Percentiles rank a stretch among this genome's conserved stretches.
These are phyloP conservation scores for Diloba caeruleocephala DNA, from an alignment of 2,888 invertebrate genomes.

Conservation along the genomic window DNA sequence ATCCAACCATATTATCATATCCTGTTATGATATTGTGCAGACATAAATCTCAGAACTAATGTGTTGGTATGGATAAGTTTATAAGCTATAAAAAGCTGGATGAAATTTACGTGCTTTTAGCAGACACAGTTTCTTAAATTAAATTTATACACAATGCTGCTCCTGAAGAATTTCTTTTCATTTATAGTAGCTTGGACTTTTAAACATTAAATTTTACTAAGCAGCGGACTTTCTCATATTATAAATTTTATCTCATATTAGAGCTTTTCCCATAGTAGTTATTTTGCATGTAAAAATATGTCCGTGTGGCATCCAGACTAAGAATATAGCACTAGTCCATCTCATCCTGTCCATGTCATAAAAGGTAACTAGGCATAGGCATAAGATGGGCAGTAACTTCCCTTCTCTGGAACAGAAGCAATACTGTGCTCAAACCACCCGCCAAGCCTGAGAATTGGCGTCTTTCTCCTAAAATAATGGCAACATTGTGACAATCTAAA, in stretches of 20 bases:
- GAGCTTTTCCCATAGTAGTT: conserved; percentile 38
- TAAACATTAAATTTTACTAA: conserved; percentile 50
- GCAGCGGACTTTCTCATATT: conserved; percentile 25
- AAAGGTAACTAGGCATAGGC: no score
- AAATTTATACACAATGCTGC: conserved; percentile 42
- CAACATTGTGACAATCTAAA: no score
- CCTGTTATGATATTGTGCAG: conserved; percentile 9
- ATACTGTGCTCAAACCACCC: no score
- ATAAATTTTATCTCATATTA: conserved; percentile 25
- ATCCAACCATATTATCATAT: conserved; percentile 3
- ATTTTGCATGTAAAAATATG: conserved; percentile 24
- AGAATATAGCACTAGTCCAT: no score
- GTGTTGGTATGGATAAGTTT: conserved; percentile 30
- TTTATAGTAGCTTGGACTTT: conserved; percentile 27
- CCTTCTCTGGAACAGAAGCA: no score
- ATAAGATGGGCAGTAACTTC: no score
- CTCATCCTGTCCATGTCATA: no score
- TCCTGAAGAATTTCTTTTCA: conserved; percentile 36
- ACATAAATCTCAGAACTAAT: conserved; percentile 25
- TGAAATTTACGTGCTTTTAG: conserved; percentile 25
- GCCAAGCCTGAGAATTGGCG: no score
- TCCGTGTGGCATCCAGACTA: conserved; percentile 15
- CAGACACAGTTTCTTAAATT: conserved; percentile 39
- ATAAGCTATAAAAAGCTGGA: conserved; percentile 26
- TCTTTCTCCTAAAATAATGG: no score